Conservation (phyloP, 1,140 invertebrate genomes). For the Amyelois transitella region DNA sequence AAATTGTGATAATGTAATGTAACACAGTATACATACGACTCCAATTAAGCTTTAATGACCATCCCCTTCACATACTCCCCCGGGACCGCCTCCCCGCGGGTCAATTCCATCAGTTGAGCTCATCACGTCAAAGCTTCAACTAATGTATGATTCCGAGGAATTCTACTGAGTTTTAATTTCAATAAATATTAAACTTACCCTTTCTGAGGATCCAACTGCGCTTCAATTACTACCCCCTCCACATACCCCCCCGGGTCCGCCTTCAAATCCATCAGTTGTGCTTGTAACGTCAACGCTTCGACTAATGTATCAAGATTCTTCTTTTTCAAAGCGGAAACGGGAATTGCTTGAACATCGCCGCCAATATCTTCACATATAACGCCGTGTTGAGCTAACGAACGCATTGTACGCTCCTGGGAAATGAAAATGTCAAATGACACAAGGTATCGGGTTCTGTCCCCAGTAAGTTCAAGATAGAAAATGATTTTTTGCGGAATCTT, state of each 20-base stretch:
- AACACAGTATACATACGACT: too few relatives aligned
- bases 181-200: conserved; percentile 73
- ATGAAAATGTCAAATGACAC: too few relatives aligned
- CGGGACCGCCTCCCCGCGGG: conserved; percentile 86
- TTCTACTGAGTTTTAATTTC: too few relatives aligned
- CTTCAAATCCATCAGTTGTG: conserved; percentile 91
- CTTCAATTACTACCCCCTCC: conserved; percentile 94
- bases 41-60: conserved; percentile 89
- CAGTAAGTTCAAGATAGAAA: too few relatives aligned
- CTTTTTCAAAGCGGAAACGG: conserved; percentile 92
- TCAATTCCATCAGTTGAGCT: conserved; percentile 92
- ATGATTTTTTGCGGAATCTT: too few relatives aligned
- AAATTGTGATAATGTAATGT: too few relatives aligned
- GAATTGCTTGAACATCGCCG: conserved; percentile 93
- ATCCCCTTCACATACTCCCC: conserved; percentile 90
- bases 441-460: too few relatives aligned
- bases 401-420: conserved; percentile 81
- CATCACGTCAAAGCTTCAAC: conserved; percentile 90
- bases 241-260: conserved; percentile 88
- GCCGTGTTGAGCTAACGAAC: conserved; percentile 84
- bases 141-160: too few relatives aligned
- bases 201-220: conserved; percentile 81
- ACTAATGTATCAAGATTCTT: conserved; percentile 87
- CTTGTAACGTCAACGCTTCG: conserved; percentile 90
- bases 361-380: conserved; percentile 91